Base-by-base conservation (phyloP, 2,888 invertebrate species). In the Clivina fossor region DNA sequence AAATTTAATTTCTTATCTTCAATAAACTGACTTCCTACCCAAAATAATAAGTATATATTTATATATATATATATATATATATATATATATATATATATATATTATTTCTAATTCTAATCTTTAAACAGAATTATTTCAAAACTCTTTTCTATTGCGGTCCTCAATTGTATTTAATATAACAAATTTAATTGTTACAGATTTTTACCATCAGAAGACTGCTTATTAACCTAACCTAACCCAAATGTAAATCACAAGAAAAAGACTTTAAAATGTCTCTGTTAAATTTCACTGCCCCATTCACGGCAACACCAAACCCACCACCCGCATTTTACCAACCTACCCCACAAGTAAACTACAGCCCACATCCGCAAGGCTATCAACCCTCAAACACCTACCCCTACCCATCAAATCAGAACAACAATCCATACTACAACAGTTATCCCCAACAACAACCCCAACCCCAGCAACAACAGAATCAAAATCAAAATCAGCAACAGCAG, bases 331-430 rank as follows among this genome's bases (percentile, higher is more conserved):
- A 65, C 47, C 68, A 64, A 55, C 67, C 64, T 4, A 65, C 62
- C 9, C 62, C 59, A 16, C 5, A 11, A 22, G 9, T 32, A 11
- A 48, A 33, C 77, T 13, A 71, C 70, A 8, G 70, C 56, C 59
- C 77, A 66, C 75, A 76, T 71, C 56, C 69, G 69, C 40, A 68
- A 70, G 24, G 78, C 59, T 60, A 70, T 73, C 19, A 77, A 71
- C 67, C 71, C 75, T 22, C 74, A 73, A 16, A 69, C 69, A 47
- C 61, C 70, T 47, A 75, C 68, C 58, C 65, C 75, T 68, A 76
- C 71, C 47, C 47, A 11, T 18, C n/a, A 15, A 32, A 43, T 26
- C 33, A 44, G 15, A 19, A 8, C 19, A 38, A 47, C 46, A 38
- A 38, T 20, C 30, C 46, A 3, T 46, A 46, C 46, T 35, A 44